Evolutionary conservation across 2,888 invertebrate genomes (phyloP), one percentile per base, ranked within the genome.

Genomic region (Mechanitis messenoides): DNA sequence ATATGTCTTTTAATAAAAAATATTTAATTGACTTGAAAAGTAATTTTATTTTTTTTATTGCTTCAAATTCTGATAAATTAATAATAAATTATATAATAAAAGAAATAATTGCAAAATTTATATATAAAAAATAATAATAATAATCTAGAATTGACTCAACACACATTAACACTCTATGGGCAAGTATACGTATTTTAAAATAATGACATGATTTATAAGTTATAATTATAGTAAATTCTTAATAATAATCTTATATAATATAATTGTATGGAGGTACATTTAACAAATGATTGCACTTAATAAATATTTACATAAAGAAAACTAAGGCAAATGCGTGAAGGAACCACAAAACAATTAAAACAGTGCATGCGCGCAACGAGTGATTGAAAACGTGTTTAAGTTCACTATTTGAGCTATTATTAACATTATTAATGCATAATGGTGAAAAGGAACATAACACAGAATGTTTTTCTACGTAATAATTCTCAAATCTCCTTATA

Each of bases 291-390:
- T 72, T 72, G 71, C 72, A 72, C 72, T 68, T 70, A 67, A 68
- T 59, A 63, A 55, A 61, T 69, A 69, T 70, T 69, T 69, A 70
- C 70, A 71, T 59, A 63, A 60, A 68, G 45, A 64, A 71, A 72
- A 73, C 76, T 80, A 81, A 78, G 78, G 77, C 80, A 87, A 88
- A 88, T 88, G 88, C 88, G 78, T 79, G 64, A 72, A 87, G 87
- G 88, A 87, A 88, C 87, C 79, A 83, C 74, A 79, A 79, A 74
- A 80, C 69, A 71, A 69, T 66, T 61, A 68, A 66, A 54, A 64
- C 56, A 58, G 63, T 64, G 56, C 57, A 47, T 11, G 35, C 45
- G 57, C 56, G 57, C 56, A 33, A 33, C 35, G 7, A 45, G 11
- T 53, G 35, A 46, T 45, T 53, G 20, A 42, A 33, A 35, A 45